Conservation (phyloP, 2,113 vertebrate genomes). For the Mesitornis unicolor region DNA sequence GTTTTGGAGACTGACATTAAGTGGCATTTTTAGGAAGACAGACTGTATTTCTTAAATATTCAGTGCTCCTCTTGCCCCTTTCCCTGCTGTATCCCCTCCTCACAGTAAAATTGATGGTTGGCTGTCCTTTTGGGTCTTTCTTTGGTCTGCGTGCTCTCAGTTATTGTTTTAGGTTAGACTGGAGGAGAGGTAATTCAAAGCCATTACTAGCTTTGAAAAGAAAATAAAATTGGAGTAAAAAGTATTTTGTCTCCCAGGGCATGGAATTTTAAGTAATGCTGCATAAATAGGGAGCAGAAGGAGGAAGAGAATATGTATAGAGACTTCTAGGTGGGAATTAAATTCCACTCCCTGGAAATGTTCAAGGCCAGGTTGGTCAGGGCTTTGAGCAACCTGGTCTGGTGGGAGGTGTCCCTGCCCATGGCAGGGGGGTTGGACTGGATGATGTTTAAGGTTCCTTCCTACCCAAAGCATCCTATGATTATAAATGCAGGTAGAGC, state of each 20-base stretch:
- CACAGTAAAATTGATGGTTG: background rate
- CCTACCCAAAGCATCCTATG: no score
- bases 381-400: no score
- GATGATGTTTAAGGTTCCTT: no score
- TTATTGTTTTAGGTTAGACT: background rate
- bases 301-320: background rate
- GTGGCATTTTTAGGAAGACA: background rate
- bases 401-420: no score
- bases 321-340: background rate
- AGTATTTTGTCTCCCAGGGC: background rate
- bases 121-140: fast-evolving
- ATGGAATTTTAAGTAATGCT: background rate
- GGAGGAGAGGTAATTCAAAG: background rate
- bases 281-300: background rate
- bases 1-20: background rate
- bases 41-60: background rate
- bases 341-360: no score
- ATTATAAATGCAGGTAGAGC: background rate
- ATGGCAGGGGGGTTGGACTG: no score
- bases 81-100: fast-evolving
- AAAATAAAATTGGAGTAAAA: background rate
- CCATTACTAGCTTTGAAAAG: background rate
- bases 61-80: background rate
- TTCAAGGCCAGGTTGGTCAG: no score
- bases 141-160: background rate